Percentiles rank a stretch among this genome's conserved stretches.
Conservation (phyloP, 2,888 invertebrate genomes). For the Crepidodera aurea region DNA sequence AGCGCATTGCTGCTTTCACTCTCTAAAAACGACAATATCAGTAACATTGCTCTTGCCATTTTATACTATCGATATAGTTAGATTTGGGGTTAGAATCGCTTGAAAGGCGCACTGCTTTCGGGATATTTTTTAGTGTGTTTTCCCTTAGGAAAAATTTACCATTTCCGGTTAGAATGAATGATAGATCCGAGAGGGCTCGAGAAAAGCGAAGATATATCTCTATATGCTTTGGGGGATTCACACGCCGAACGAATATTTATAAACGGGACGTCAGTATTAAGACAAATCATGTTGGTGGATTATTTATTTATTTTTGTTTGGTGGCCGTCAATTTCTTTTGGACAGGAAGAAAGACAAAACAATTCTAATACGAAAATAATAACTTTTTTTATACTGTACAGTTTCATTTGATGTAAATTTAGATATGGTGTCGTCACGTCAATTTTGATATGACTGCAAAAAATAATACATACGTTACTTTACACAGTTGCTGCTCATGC, state of each 20-base stretch:
- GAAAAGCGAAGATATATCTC: conserved; percentile 43
- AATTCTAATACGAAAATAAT: no score
- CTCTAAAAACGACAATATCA: background rate
- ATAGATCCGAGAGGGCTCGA: conserved; percentile 34
- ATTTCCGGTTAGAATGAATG: conserved; percentile 37
- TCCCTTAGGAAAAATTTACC: conserved; percentile 27
- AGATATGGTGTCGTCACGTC: no score
- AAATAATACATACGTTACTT: no score
- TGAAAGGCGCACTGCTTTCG: background rate
- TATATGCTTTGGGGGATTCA: conserved; percentile 47
- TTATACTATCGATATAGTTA: background rate
- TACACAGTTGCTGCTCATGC: no score
- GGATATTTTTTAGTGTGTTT: background rate
- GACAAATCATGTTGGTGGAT: conserved; percentile 35
- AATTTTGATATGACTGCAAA: no score
- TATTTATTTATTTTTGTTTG: background rate
- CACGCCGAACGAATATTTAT: conserved; percentile 50
- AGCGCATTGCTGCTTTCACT: conserved; percentile 11
- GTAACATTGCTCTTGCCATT: background rate
- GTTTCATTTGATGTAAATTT: no score
- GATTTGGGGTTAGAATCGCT: background rate
- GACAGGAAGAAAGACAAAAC: no score
- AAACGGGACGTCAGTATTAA: conserved; percentile 43
- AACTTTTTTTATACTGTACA: no score
- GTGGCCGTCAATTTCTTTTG: no score